Conservation (phyloP, 2,888 invertebrate species). For the Orthonevra nobilis region DNA sequence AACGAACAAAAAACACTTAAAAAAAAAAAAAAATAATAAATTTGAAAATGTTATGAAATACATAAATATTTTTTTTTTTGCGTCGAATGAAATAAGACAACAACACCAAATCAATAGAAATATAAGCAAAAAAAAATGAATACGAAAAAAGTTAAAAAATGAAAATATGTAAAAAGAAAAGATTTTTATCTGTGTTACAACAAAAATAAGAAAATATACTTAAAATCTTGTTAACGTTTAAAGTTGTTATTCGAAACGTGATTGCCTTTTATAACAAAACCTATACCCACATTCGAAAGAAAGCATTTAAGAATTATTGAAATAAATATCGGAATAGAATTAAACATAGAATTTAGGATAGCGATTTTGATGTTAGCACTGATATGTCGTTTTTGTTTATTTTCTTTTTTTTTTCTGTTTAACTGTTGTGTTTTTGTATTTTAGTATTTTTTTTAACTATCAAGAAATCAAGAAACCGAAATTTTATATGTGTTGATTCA, state of each 20-base stretch:
- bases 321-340: conserved; percentile 16
- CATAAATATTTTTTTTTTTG: conserved; percentile 18
- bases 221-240: conserved; percentile 63
- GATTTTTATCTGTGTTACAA: conserved; percentile 63
- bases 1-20: conserved; percentile 39
- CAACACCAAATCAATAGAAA: conserved; percentile 62
- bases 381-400: conserved; percentile 10
- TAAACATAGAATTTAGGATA: conserved; percentile 34
- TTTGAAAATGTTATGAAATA: too few relatives aligned
- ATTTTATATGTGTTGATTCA: too few relatives aligned
- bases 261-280: conserved; percentile 66
- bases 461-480: too few relatives aligned
- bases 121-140: conserved; percentile 39
- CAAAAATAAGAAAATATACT: conserved; percentile 2
- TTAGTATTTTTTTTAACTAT: too few relatives aligned
- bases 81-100: conserved; percentile 42
- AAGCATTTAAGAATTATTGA: conserved; percentile 57
- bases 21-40: conserved; percentile 3
- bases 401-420: background rate
- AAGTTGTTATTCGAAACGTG: conserved; percentile 68
- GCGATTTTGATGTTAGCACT: conserved; percentile 49
- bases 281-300: conserved; percentile 53
- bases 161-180: conserved; percentile 38
- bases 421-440: too few relatives aligned
- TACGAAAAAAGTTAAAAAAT: too few relatives aligned